Evolutionary conservation across 2,888 invertebrate species (phyloP).

Genomic region (Polyploca ridens): DNA sequence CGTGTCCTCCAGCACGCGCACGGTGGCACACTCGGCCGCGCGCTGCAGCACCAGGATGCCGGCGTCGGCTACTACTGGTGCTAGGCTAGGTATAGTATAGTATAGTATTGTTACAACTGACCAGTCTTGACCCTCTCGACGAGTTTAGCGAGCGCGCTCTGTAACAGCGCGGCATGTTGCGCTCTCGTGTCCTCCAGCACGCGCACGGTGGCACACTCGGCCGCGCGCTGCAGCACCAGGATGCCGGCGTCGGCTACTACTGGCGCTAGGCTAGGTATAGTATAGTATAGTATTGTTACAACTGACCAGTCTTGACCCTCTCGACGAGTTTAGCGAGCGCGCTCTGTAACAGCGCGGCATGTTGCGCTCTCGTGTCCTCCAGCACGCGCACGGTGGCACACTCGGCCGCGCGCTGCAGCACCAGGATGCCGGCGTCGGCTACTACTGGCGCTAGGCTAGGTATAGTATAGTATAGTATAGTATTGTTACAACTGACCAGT

Average conservation of each 20-base stretch:
- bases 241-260: slow-evolving; percentile 87
- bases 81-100: slow-evolving; percentile 12
- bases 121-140: slow-evolving; percentile 95
- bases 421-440: slow-evolving; percentile 88
- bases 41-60: slow-evolving; percentile 90
- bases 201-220: slow-evolving; percentile 89
- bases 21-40: slow-evolving; percentile 89
- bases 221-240: slow-evolving; percentile 90
- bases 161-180: slow-evolving; percentile 92
- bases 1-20: slow-evolving; percentile 87
- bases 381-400: slow-evolving; percentile 88
- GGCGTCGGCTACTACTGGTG: slow-evolving; percentile 86
- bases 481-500: slow-evolving; percentile 85
- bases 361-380: slow-evolving; percentile 88
- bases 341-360: slow-evolving; percentile 93
- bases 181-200: slow-evolving; percentile 87
- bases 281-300: background rate
- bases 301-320: slow-evolving; percentile 91
- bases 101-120: slow-evolving; percentile 36
- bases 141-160: slow-evolving; percentile 95
- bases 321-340: slow-evolving; percentile 95
- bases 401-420: slow-evolving; percentile 91
- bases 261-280: slow-evolving; percentile 51
- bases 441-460: slow-evolving; percentile 68
- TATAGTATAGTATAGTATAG: background rate